phyloP scores from a whole-genome alignment of 2,888 invertebrate genomes.

The Pimpla rufipes region DNA sequence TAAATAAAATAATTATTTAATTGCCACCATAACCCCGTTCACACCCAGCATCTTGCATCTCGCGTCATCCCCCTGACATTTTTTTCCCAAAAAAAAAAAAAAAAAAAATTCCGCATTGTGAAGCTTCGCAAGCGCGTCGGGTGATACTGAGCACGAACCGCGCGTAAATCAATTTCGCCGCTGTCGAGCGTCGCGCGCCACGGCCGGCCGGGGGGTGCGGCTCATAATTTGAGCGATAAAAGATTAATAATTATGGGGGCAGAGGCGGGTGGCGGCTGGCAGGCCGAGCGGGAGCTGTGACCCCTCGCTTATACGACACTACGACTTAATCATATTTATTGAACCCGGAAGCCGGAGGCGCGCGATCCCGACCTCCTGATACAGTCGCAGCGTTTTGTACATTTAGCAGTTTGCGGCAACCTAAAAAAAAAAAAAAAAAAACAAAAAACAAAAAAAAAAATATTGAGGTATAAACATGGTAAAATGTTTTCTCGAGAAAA shows the following conservation, averaged over 20 bases:
- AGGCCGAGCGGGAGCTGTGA: neutral
- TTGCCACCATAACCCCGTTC: neutral
- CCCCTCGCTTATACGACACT: slow-evolving; percentile 36
- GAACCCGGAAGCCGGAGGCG: slow-evolving; percentile 46
- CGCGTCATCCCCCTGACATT: neutral
- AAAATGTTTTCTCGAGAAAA: slow-evolving; percentile 6
- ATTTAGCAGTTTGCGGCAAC: neutral
- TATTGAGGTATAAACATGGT: neutral
- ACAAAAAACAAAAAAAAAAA: neutral
- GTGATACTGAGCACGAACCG: slow-evolving; percentile 8
- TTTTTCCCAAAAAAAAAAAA: slow-evolving; percentile 6
- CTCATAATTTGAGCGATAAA: slow-evolving; percentile 55
- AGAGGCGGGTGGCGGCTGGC: slow-evolving; percentile 20
- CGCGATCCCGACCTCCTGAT: slow-evolving; percentile 39
- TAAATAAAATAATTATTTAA: neutral
- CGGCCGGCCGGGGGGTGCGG: slow-evolving; percentile 19
- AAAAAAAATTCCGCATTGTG: neutral
- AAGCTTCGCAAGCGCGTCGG: neutral
- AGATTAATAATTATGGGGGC: slow-evolving; percentile 57
- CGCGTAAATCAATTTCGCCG: slow-evolving; percentile 46
- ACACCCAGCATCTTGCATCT: neutral
- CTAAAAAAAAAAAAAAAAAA: slow-evolving; percentile 15
- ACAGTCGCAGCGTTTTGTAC: neutral
- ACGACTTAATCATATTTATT: slow-evolving; percentile 68
- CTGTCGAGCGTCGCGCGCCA: neutral